Evolutionary conservation across 2,113 vertebrate genomes (phyloP), one percentile per base, ranked within the genome.

Genomic region (Halcyon malimbica): DNA sequence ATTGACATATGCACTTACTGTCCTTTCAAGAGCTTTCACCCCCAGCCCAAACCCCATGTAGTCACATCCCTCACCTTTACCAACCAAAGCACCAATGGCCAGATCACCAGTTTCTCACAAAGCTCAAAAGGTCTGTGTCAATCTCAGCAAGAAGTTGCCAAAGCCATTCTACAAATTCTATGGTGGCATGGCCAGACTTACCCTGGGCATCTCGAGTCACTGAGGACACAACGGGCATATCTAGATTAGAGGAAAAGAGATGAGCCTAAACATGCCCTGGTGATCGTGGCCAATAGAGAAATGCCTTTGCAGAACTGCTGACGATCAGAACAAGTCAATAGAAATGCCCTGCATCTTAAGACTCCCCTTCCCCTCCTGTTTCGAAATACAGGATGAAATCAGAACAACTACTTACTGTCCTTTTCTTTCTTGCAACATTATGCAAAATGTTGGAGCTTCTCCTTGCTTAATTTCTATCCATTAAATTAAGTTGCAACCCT

Each of bases 41-140:
- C 19, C 37, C 24, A 4, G 37, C 23, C 44, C 23, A 33, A 68
- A 54, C 71, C 35, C 24, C 0, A 0, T 0, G 5, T 19, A 31
- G 16, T 37, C 50, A 23, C 37, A 56, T 24, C 64, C 60, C 23
- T 25, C 60, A 41, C 42, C 62, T 84, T 54, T 20, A 53, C n/a
- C 76, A 88, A 29, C 19, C 37, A 5, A 35, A 67, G 31, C 3
- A 9, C 26, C 71, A n/a, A 26, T 8, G 42, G 78, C 28, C 81
- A 54, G 56, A 56, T 29, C 50, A n/a, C 31, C 15, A 7, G 11
- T 17, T 87, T 74, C 73, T 65, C 73, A 51, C 25, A 11, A 23
- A 60, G 48, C 24, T 71, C 57, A 26, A 41, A 44, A 25, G 25
- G 42, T 70, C 50, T 5, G 5, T 15, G 41, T 35, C 29, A 53